These are phyloP conservation scores for Etheostoma spectabile DNA, from an alignment of 2,113 vertebrate species.

Conservation along the genomic window DNA sequence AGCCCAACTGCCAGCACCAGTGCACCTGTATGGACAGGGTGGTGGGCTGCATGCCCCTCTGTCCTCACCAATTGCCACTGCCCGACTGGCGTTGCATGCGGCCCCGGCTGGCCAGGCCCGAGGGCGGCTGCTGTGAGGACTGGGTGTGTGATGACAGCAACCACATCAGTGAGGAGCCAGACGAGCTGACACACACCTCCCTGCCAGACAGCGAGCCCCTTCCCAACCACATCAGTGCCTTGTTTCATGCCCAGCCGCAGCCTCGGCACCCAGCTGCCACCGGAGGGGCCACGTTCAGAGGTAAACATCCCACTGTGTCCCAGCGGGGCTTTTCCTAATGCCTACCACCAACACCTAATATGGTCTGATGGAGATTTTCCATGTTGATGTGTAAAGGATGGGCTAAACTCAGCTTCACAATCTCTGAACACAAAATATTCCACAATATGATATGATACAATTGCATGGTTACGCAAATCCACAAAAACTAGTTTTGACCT, in stretches of 20 bases:
- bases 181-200: conserved; percentile 23
- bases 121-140: conserved; percentile 81
- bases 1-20: conserved; percentile 84
- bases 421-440: neutral
- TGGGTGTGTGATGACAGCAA: conserved; percentile 84
- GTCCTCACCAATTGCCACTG: conserved; percentile 77
- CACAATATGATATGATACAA: neutral
- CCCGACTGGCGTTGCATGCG: conserved; percentile 73
- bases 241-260: conserved; percentile 36
- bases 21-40: conserved; percentile 85
- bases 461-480: neutral
- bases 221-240: conserved; percentile 80
- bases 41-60: conserved; percentile 86
- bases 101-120: conserved; percentile 62
- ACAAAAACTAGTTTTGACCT: too few species aligned
- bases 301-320: conserved; percentile 44
- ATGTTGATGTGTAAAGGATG: conserved; percentile 1
- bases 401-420: neutral
- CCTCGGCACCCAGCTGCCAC: conserved; percentile 19
- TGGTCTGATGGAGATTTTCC: neutral
- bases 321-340: neutral
- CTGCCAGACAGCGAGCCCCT: conserved; percentile 38
- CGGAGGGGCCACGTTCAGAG: conserved; percentile 54
- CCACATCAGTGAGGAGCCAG: conserved; percentile 77
- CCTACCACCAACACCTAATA: neutral